Conservation (phyloP, 2,113 vertebrate genomes). For the Gila orcuttii region DNA sequence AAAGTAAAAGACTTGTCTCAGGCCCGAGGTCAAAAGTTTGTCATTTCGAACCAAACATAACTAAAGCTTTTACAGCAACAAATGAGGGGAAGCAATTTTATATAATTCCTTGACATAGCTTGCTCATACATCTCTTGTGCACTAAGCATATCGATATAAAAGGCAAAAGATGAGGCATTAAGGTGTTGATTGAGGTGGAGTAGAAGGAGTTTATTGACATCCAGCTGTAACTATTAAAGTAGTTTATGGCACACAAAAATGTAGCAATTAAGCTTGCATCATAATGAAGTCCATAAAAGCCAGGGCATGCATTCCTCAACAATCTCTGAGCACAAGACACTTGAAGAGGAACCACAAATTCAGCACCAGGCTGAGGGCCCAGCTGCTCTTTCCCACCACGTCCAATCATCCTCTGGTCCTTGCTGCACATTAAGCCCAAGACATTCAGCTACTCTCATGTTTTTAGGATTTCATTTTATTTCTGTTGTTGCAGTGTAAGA, state of each 20-base stretch:
- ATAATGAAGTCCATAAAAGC: constrained; percentile 75
- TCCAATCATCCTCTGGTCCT: constrained; percentile 36
- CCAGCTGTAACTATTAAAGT: constrained; percentile 72
- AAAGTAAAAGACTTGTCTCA: constrained; percentile 31
- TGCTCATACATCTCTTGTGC: background rate
- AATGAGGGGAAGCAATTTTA: background rate
- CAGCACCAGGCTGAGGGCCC: constrained; percentile 64
- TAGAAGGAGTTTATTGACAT: constrained; percentile 51
- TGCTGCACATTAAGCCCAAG: constrained; percentile 2
- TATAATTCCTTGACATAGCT: constrained; percentile 1
- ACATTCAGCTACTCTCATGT: constrained; percentile 1
- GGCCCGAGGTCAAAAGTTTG: background rate
- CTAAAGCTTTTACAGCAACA: background rate
- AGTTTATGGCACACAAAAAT: constrained; percentile 66
- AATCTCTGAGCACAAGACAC: constrained; percentile 68
- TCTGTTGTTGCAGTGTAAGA: constrained; percentile 27
- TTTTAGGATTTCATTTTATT: constrained; percentile 36
- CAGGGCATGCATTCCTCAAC: constrained; percentile 69
- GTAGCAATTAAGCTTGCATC: constrained; percentile 68
- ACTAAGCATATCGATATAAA: constrained; percentile 56
- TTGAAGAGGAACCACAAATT: constrained; percentile 69
- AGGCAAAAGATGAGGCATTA: constrained; percentile 36
- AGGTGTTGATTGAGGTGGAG: constrained; percentile 12
- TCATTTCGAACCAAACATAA: background rate
- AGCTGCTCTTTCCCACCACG: constrained; percentile 70